These are phyloP conservation scores for Pseudomugil gertrudae DNA, from an alignment of 2,797 vertebrate genomes.

Conservation along the genomic window DNA sequence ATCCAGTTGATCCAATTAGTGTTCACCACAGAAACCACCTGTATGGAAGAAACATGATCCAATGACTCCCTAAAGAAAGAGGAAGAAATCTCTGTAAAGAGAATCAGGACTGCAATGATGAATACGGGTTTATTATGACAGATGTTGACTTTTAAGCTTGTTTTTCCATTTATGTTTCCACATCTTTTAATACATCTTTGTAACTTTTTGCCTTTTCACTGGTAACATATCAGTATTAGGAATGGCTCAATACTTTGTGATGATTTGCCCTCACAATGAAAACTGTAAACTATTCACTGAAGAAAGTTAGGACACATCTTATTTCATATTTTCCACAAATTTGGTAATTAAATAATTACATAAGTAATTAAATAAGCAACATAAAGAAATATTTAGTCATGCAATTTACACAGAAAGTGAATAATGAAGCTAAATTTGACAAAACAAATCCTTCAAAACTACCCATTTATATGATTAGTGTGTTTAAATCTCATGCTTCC, in stretches of 20 bases:
- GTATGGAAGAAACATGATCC: not conserved
- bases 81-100: not conserved
- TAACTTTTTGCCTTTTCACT: not conserved
- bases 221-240: not conserved
- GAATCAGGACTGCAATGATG: not conserved
- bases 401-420: not conserved
- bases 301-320: not conserved
- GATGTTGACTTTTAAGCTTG: not conserved
- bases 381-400: not conserved
- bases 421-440: not conserved
- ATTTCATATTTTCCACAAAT: not conserved
- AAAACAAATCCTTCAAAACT: not conserved
- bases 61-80: not conserved
- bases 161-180: not conserved
- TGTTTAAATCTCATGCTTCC: not conserved
- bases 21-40: not conserved
- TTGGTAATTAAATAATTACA: not conserved
- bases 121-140: not conserved
- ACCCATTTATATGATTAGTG: not conserved
- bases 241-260: not conserved
- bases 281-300: not conserved
- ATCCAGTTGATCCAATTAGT: no score
- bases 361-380: no score
- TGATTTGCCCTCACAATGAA: not conserved
- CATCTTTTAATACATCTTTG: not conserved